Conservation (phyloP, 2,797 vertebrate species). For the Dryobates pubescens region DNA sequence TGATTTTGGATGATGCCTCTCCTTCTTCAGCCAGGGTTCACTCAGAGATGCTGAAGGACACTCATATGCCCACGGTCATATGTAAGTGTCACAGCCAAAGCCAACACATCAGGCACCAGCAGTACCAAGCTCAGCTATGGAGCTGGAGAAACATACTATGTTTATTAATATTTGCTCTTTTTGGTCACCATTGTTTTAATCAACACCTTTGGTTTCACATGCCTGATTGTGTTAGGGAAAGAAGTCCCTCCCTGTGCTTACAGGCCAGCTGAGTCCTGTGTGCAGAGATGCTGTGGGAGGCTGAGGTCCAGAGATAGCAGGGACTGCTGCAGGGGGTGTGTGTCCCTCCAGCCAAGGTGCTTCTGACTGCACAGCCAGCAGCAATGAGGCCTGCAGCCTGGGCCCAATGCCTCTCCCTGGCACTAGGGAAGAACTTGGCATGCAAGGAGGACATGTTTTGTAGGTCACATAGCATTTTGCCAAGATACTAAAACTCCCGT, state of each 20-base stretch:
- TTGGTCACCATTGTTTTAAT: background rate
- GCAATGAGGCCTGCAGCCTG: accelerated
- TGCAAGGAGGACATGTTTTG: accelerated
- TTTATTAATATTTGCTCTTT: background rate
- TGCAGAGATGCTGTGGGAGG: accelerated
- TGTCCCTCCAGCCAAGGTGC: accelerated
- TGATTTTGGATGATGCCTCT: background rate
- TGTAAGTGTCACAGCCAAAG: background rate
- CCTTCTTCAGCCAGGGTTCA: background rate
- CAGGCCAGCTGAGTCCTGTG: background rate
- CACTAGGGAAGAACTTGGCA: background rate
- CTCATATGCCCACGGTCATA: accelerated
- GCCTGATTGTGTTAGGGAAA: background rate
- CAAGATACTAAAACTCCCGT: background rate
- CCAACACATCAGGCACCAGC: background rate
- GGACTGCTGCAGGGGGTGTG: accelerated
- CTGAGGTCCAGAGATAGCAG: accelerated
- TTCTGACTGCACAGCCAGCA: background rate
- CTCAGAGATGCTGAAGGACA: background rate
- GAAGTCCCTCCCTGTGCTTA: background rate
- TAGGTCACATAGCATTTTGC: background rate
- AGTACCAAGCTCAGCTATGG: background rate
- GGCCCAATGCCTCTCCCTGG: background rate
- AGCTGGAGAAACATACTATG: background rate
- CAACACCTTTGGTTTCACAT: background rate